Evolutionary conservation across 1,140 invertebrate species (phyloP).

Genomic region (Chironomus tepperi): DNA sequence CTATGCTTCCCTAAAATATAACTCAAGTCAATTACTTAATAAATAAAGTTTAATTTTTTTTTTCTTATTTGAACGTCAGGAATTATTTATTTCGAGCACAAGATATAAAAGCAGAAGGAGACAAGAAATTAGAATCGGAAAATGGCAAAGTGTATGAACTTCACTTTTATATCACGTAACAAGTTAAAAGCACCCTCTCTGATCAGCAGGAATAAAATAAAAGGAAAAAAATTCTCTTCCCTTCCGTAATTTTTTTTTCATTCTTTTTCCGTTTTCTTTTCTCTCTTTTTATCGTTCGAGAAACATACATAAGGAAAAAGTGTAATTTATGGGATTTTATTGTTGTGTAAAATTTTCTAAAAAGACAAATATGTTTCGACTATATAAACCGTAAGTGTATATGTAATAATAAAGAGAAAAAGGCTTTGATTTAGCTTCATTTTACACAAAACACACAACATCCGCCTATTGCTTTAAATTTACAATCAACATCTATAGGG

Average conservation of each 20-base stretch:
- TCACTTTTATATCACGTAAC: neutral
- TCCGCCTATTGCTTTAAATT: too few relatives aligned
- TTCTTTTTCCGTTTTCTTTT: neutral
- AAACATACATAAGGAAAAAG: neutral
- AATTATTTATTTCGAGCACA: neutral
- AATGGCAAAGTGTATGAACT: neutral
- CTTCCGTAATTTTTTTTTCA: neutral
- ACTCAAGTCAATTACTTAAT: neutral
- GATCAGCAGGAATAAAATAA: neutral
- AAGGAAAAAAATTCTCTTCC: neutral
- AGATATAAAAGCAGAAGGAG: neutral
- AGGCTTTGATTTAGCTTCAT: too few relatives aligned
- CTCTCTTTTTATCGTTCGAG: neutral
- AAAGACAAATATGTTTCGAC: too few relatives aligned
- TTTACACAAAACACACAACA: too few relatives aligned
- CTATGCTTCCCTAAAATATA: too few relatives aligned
- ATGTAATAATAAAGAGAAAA: too few relatives aligned
- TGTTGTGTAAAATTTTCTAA: neutral
- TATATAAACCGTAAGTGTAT: too few relatives aligned
- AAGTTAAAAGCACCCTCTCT: neutral
- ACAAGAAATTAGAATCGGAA: neutral
- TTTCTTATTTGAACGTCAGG: neutral
- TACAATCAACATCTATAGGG: too few relatives aligned
- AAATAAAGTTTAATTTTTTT: neutral
- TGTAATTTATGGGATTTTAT: conserved; percentile 9